Evolutionary conservation across 2,888 invertebrate species (phyloP), one percentile per base, ranked within the genome.

Genomic region (Amaurobius ferox): DNA sequence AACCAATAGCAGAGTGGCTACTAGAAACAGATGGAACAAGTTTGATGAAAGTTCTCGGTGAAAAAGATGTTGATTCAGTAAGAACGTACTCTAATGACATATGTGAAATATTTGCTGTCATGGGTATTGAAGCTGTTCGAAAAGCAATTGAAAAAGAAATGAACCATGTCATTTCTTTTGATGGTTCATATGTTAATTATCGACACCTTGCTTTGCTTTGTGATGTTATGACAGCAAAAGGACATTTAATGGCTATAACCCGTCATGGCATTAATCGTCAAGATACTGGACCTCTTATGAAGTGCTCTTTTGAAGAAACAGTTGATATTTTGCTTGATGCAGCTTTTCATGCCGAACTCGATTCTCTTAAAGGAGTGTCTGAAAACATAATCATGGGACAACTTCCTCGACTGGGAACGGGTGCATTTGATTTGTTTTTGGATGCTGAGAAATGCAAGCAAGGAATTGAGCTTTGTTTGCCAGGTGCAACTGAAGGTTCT

Each of bases 281-380:
- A 91, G 98, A 99, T 90, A 98, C 98, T 83, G 99, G 99, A 88
- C 98, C 98, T 13, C 94, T 99, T 81, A 99, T 99, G 97, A 95
- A 99, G 92, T 99, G 99, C 92, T 99, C 99, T n/a, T 99, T 99
- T 91, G 99, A 99, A 92, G 99, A 99, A 94, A 99, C 99, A 0
- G 99, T 93, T 44, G 98, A 99, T 91, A 98, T 99, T 86, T 92
- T 99, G 89, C 94, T 99, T 94, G 99, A 99, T 91, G 99, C 99
- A 0, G 97, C 99, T 0, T 96, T 97, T 78, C 99, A 99, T 91
- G 98, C 98, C 16, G 99, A 99, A 93, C 95, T 96, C 0, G 99
- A 99, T 92, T 98, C 98, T 0, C 97, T 99, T 95, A 95, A 98
- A 91, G 98, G 99, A 77, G 99, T 99, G 0, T 99, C 99, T 0